A percentile compares a stretch with the other conserved stretches of the same genome.
Evolutionary conservation across 2,113 vertebrate species (phyloP).

Genomic region (Cyanoliseus patagonus): DNA sequence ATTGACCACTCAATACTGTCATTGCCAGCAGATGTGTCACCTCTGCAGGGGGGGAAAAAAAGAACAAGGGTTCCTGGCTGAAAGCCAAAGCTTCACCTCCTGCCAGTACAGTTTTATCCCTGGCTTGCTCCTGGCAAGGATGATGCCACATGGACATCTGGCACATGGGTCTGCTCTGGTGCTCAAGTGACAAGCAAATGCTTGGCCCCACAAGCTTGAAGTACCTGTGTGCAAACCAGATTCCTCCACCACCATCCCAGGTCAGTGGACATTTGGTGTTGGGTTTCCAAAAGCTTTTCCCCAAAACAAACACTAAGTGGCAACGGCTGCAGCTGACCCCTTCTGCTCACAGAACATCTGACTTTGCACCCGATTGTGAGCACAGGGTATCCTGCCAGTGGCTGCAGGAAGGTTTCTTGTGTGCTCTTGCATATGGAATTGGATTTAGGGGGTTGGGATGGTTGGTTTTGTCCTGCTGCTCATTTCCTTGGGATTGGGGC

Average conservation of each 20-base stretch:
- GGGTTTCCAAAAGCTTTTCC: background rate
- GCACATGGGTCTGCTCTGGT: background rate
- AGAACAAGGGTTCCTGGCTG: background rate
- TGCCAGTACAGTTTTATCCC: background rate
- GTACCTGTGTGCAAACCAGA: accelerated
- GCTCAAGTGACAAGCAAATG: accelerated
- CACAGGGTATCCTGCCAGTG: accelerated
- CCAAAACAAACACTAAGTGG: background rate
- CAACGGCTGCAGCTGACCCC: background rate
- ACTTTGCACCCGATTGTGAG: accelerated
- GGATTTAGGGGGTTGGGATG: background rate
- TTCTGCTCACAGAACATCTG: accelerated
- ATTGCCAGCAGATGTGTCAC: background rate
- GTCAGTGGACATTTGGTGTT: accelerated
- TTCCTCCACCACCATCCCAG: accelerated
- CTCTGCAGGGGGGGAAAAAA: background rate
- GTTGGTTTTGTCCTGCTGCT: background rate
- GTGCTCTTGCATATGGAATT: accelerated
- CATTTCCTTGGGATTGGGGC: background rate
- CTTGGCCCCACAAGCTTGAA: accelerated
- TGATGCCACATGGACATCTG: background rate
- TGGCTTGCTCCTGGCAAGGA: background rate
- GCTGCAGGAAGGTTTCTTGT: background rate
- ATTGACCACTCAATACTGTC: background rate
- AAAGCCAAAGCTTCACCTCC: background rate